Evolutionary conservation across 1,140 invertebrate species (phyloP), one percentile per base, ranked within the genome.

Genomic region (Planococcus citri): DNA sequence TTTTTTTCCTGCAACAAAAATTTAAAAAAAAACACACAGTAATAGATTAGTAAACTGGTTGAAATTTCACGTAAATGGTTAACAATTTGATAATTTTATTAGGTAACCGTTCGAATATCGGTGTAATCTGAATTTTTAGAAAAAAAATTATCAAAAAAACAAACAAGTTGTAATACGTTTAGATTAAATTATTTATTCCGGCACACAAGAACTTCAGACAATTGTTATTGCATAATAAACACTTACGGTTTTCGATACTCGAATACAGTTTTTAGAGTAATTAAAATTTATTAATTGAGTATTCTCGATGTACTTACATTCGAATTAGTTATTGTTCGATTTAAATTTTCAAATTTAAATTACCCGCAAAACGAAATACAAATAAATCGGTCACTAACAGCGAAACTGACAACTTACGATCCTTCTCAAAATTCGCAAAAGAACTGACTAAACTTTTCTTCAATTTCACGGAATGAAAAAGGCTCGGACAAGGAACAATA

Each of bases 301-400:
- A 51, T 20, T 51, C n/a, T 6, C 17, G 6, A 3, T n/a, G n/a
- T 51, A 51, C 41, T 51, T 51, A 51, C 41, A 51, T 17, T 51
- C 41, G 41, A 51, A 51, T 9, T 17, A 17, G 41, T 51, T 51
- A 20, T 51, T 17, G 41, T 51, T 51, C 12, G n/a, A 20, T 14
- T 51, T 4, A 9, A 51, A 51, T 51, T 51, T 51, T 51, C 17
- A 51, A 17, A 51, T 51, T 51, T 51, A 51, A 51, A 51, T 51
- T 51, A 51, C 41, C 41, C 41, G 41, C 41, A 51, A 51, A 51
- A 51, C 41, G 41, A 51, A 51, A 51, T 51, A 51, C 41, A 51
- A 51, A 14, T 51, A 51, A 51, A 9, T 51, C 41, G 41, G 41
- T 20, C 41, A 51, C 41, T 51, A 51, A 20, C 41, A n/a, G 41